Conservation (phyloP, 2,113 vertebrate species). For the Triplophysa rosa region DNA sequence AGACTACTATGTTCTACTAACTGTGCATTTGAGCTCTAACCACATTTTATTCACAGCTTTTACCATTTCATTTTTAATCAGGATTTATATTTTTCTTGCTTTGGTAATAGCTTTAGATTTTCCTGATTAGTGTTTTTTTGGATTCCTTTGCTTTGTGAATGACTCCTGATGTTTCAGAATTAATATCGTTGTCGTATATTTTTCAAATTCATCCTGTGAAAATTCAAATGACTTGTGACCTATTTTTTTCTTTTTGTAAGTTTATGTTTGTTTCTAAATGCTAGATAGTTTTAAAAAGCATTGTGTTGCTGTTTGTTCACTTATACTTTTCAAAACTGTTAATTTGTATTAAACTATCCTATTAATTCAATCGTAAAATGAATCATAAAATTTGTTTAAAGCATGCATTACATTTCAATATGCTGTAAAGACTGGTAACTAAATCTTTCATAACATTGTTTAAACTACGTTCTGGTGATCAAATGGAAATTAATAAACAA, state of each 20-base stretch:
- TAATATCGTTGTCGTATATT: no score
- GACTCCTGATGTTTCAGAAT: neutral
- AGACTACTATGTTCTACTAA: neutral
- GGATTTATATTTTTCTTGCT: neutral
- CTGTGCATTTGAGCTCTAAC: neutral
- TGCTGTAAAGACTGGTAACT: no score
- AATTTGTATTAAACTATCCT: neutral
- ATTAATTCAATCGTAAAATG: no score
- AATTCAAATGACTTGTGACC: conserved; percentile 3
- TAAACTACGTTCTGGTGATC: no score
- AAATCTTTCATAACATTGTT: no score
- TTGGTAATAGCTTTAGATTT: neutral
- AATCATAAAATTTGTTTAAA: neutral
- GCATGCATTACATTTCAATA: no score
- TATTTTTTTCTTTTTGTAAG: neutral
- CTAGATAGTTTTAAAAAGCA: conserved; percentile 62
- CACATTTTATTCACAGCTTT: no score
- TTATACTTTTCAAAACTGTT: conserved; percentile 49
- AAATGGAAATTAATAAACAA: no score
- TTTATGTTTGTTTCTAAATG: conserved; percentile 49
- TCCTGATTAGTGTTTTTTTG: no score
- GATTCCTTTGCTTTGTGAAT: no score
- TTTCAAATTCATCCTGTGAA: conserved; percentile 5
- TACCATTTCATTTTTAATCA: no score
- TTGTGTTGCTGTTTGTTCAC: conserved; percentile 59